These are phyloP conservation scores for Scaptomyza parva DNA, from an alignment of 2,888 invertebrate species.

Conservation along the genomic window DNA sequence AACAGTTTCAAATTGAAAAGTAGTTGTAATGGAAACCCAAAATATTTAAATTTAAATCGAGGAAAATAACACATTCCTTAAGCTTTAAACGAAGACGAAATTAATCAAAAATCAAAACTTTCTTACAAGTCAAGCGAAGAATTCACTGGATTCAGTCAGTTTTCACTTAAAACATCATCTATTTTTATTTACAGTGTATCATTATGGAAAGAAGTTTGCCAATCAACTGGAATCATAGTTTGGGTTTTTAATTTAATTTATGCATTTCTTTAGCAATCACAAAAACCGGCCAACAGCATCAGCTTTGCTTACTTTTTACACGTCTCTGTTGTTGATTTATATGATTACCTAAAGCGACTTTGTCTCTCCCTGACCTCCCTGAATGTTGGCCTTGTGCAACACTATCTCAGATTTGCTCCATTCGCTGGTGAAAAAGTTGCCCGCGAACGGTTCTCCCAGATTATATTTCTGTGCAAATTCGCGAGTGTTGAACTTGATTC, in stretches of 20 bases:
- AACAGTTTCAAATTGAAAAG: neutral
- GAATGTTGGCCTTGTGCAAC: conserved; percentile 75
- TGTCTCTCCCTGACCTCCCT: conserved; percentile 3
- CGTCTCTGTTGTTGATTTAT: neutral
- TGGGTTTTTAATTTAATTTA: conserved; percentile 42
- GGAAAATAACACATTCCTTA: no score
- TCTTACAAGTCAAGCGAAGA: no score
- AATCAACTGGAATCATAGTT: conserved; percentile 29
- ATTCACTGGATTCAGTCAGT: neutral
- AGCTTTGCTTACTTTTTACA: conserved; percentile 19
- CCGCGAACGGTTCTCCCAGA: conserved; percentile 86
- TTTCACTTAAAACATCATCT: conserved; percentile 1
- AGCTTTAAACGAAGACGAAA: no score
- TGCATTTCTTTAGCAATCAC: conserved; percentile 57
- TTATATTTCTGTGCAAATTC: conserved; percentile 91
- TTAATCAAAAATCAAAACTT: no score
- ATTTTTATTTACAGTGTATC: conserved; percentile 41
- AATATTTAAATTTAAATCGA: neutral
- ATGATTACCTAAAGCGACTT: conserved; percentile 15
- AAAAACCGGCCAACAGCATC: conserved; percentile 44
- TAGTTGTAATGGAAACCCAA: no score
- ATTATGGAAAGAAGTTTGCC: conserved; percentile 7
- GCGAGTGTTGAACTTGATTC: conserved; percentile 87
- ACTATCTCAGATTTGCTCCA: conserved; percentile 83
- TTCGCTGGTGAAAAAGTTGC: conserved; percentile 70